Evolutionary conservation across 2,888 invertebrate species (phyloP), one percentile per base, ranked within the genome.

Genomic region (Hydroisotoma schaefferi): DNA sequence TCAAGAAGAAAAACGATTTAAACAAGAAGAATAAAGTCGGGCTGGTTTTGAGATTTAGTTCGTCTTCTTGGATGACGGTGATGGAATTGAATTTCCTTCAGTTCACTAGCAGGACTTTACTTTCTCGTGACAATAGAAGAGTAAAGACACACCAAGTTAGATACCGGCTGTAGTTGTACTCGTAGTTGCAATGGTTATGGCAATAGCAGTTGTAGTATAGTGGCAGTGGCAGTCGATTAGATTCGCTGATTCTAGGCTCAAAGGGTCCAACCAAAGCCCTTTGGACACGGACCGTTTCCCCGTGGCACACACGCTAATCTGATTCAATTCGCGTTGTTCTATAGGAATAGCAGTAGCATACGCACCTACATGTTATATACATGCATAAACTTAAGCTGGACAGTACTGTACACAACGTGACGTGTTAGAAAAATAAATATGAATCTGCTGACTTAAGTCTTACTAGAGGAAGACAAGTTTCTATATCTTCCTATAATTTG

Each of bases 171-270:
- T 12, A 46, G 5, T 46, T 12, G 46, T 10, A 40, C 20, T 15
- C 40, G 5, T 5, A 20, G 6, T 5, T 40, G 40, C 5, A 40
- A 40, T 20, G 33, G 20, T 15, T n/a, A n/a, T n/a, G n/a, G 46
- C 4, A 40, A 18, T 15, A 15, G 5, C 5, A 20, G 6, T 5
- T 40, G 40, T 5, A 40, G 20, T 20, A 15, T 18, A 5, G 46
- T 20, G 23, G 23, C 22, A 18, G 3, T 25, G 26, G 27, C 12
- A 48, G 28, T n/a, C 48, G 48, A 48, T 48, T 48, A 48, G 48
- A 48, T 48, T 48, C 28, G 48, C 48, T 48, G 48, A 48, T 48
- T 48, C 28, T 48, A 12, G 29, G 28, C 23, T 46, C 46, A 46
- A 46, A 46, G 23, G 46, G 20, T 25, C 25, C 46, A 46, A n/a